A percentile compares a stretch with the other conserved stretches of the same genome.
Conservation (phyloP, 2,888 invertebrate genomes). For the Pardosa pseudoannulata region DNA sequence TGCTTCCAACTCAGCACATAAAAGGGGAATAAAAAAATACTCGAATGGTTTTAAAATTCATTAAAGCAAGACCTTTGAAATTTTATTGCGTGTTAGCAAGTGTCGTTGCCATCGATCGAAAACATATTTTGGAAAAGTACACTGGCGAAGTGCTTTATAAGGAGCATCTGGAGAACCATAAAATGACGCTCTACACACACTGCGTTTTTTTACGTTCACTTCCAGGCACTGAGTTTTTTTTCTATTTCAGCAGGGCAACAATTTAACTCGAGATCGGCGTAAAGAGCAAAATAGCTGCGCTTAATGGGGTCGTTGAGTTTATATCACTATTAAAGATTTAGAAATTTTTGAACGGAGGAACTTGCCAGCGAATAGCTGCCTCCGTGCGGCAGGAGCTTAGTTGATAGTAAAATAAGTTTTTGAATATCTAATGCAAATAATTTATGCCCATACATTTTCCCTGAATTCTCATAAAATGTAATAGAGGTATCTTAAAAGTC, state of each 20-base stretch:
- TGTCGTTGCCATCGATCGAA: conserved; percentile 36
- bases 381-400: neutral
- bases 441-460: neutral
- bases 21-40: neutral
- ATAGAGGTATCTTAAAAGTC: neutral
- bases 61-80: conserved; percentile 2
- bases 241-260: neutral
- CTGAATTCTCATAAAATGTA: neutral
- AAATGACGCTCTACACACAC: neutral
- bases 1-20: too few relatives aligned
- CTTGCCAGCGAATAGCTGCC: conserved; percentile 39
- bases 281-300: conserved; percentile 62
- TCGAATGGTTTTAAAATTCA: conserved; percentile 3
- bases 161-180: conserved; percentile 55
- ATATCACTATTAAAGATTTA: conserved; percentile 58
- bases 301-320: conserved; percentile 70
- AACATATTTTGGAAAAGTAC: conserved; percentile 49
- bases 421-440: conserved; percentile 7
- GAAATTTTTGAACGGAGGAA: conserved; percentile 5
- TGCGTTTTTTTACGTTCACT: too few relatives aligned
- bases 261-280: conserved; percentile 28
- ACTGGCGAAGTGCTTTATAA: conserved; percentile 44
- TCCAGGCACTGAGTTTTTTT: neutral
- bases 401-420: conserved; percentile 7
- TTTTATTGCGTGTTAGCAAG: conserved; percentile 7